Percentiles rank a stretch among this genome's conserved stretches.
phyloP scores from a whole-genome alignment of 2,888 invertebrate species.

The Chesias legatella region DNA sequence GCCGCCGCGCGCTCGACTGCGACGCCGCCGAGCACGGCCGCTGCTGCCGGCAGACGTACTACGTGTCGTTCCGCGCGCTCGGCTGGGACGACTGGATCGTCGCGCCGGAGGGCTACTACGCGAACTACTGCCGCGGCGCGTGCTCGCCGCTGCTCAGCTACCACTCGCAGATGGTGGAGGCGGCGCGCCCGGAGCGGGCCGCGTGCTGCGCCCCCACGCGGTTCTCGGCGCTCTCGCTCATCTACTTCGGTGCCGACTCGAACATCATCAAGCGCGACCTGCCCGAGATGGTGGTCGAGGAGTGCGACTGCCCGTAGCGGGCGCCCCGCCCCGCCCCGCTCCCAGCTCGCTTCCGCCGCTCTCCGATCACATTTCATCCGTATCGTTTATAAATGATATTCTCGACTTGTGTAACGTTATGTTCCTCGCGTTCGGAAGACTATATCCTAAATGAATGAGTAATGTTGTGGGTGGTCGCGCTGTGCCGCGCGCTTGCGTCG shows the following conservation, averaged over 20 bases:
- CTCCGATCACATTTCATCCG: constrained; percentile 74
- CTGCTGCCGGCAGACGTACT: constrained; percentile 94
- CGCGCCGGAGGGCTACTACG: constrained; percentile 93
- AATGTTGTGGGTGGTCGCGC: constrained; percentile 40
- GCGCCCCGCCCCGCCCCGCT: constrained; percentile 45
- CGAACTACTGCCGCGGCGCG: constrained; percentile 95
- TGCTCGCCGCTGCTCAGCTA: constrained; percentile 92
- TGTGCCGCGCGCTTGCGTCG: constrained; percentile 19
- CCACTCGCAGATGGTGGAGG: constrained; percentile 95
- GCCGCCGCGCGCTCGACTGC: constrained; percentile 92
- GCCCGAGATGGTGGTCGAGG: constrained; percentile 97
- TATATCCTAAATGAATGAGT: constrained; percentile 72
- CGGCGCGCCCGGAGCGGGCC: constrained; percentile 92
- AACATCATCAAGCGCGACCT: constrained; percentile 96
- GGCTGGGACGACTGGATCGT: constrained; percentile 98
- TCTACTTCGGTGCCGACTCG: constrained; percentile 94
- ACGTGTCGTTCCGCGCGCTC: constrained; percentile 93
- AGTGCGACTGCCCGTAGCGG: constrained; percentile 94
- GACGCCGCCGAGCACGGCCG: constrained; percentile 76
- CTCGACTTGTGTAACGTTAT: constrained; percentile 79
- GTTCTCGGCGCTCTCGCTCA: constrained; percentile 94
- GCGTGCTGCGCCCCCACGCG: constrained; percentile 96
- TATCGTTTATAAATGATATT: constrained; percentile 78
- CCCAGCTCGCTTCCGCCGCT: constrained; percentile 71
- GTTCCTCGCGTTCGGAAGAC: constrained; percentile 81